Base-by-base conservation (phyloP, 1,140 invertebrate genomes). In the Hirudo medicinalis region DNA sequence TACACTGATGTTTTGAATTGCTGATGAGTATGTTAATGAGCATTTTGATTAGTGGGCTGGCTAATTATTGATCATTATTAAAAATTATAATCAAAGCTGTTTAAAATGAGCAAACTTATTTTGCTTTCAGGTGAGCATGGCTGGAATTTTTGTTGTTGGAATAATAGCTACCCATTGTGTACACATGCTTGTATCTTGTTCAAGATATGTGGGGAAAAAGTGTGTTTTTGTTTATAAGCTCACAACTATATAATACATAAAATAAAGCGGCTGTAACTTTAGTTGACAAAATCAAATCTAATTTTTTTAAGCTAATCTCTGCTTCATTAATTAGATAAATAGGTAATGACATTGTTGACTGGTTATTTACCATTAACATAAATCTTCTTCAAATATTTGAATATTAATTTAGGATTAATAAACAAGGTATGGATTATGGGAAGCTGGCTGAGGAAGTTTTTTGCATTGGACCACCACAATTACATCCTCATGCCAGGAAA, bases 111-210 rank as follows among this genome's bases (percentile, higher is more conserved):
- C 13, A 49, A 49, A 15, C 43, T 49, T 15, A 15, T 19, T 67
- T 40, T 32, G 25, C 0, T 76, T 76, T 20, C 68, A 80, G 79
- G 60, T 76, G 43, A 77, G 79, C 19, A 72, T 75, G 25, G 70
- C 69, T 25, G 76, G 76, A 0, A 71, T 79, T 32, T 63, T 79
- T 49, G 13, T 78, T 9, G 72, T 79, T 15, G 78, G 78, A 40
- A 43, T 73, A 6, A 75, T 79, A 57, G 77, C 78, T 29, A 73
- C 72, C 43, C 77, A 79, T 66, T 78, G 78, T 70, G 79, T 79
- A 78, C 77, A 79, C 29, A 67, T 77, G 20, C 71, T 79, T 29
- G 72, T 79, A 19, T 77, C 76, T 32, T 77, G 75, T 71, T 75
- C 74, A 32, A 74, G 73, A 22, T 71, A 73, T 20, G 54, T 79